Base-by-base conservation (phyloP, 2,113 vertebrate species). In the Atlantisia rogersi region DNA sequence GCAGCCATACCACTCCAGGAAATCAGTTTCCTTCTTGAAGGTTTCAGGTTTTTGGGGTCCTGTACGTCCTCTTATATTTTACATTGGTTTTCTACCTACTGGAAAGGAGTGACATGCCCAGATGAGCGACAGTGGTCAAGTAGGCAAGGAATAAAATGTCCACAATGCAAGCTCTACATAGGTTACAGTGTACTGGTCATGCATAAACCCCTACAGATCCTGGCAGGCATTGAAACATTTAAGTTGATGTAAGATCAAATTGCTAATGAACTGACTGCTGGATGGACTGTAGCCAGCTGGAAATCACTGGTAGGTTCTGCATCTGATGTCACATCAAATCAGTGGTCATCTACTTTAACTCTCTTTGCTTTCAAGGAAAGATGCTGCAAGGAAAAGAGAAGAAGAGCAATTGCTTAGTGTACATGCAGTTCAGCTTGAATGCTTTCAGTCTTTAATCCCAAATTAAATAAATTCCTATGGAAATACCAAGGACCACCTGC, bases 331-430 rank as follows among this genome's bases (percentile, higher is more conserved):
- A 74, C 19, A 65, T 93, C 55, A 32, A 21, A 60, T 98, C 97
- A 98, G 46, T 96, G 97, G 95, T 98, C 98, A 84, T 98, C 98
- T 67, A 98, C 97, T 96, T 98, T 98, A 90, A 88, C 97, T 67
- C 97, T 98, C 95, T 98, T 98, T 86, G 98, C 97, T 95, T 98
- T 98, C 86, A 98, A 97, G 22, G 98, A 98, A 95, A 98, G 98
- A 92, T 98, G 98, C 98, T 98, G 93, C 39, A 97, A 97, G 58
- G 90, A 91, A 79, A 91, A 75, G 62, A 52, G 65, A 60, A 19
- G 58, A 10, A 83, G 18, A 46, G 39, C 86, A 39, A 6, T 2
- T 67, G 37, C 26, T 93, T 74, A 95, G 56, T 15, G 60, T 8
- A 63, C 14, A 18, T 3, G 71, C 26, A 53, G 22, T 21, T 78